These are phyloP conservation scores for Hystrix cristata DNA, from an alignment of 2,113 vertebrate genomes.

Conservation along the genomic window DNA sequence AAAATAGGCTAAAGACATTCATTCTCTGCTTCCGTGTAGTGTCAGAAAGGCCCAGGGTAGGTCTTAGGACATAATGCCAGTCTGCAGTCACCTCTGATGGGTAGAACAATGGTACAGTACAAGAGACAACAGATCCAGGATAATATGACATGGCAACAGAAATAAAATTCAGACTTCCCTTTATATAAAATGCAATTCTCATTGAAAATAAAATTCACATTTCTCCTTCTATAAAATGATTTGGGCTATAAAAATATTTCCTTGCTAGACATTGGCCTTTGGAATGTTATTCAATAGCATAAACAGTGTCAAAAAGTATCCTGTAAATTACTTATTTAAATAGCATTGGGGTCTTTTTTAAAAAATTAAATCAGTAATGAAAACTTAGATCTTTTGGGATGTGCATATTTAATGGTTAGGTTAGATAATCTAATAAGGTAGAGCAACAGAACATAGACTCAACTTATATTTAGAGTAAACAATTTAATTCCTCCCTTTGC, in stretches of 20 bases:
- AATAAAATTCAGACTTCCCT: background rate
- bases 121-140: background rate
- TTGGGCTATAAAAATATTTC: conserved; percentile 39
- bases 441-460: background rate
- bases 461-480: conserved; percentile 31
- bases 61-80: background rate
- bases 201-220: conserved; percentile 12
- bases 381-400: conserved; percentile 22
- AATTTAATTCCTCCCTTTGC: background rate
- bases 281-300: conserved; percentile 31
- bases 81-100: background rate
- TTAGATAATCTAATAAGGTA: background rate
- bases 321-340: conserved; percentile 34
- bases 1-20: conserved; percentile 27
- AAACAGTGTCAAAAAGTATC: conserved; percentile 36
- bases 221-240: conserved; percentile 46
- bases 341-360: background rate
- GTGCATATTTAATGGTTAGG: conserved; percentile 7
- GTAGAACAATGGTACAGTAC: background rate
- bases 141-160: background rate
- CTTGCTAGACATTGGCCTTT: background rate
- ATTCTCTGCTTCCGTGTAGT: background rate
- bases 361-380: background rate
- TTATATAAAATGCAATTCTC: conserved; percentile 5
- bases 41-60: background rate